Conservation (phyloP, 2,888 invertebrate species). For the Acanthopleura granulata region DNA sequence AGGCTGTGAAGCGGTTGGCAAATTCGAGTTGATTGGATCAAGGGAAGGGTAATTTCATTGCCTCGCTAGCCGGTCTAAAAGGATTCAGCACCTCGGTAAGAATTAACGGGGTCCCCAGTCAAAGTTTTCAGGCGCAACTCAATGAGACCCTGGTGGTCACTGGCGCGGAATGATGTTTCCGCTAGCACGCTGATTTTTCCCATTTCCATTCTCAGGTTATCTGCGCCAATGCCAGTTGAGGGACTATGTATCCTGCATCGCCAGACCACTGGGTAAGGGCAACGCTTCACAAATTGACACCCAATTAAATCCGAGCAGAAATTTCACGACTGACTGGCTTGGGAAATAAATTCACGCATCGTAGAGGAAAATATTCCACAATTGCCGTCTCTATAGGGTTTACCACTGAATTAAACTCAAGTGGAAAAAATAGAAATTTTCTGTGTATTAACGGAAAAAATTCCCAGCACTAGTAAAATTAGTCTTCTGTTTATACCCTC, state of each 20-base stretch:
- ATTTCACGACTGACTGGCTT: neutral
- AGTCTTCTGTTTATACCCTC: too few relatives aligned
- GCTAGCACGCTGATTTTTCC: neutral
- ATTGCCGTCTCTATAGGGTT: too few relatives aligned
- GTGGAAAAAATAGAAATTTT: too few relatives aligned
- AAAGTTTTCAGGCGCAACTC: neutral
- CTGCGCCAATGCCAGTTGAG: conserved; percentile 6
- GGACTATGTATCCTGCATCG: conserved; percentile 11
- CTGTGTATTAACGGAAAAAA: too few relatives aligned
- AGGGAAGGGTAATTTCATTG: conserved; percentile 1
- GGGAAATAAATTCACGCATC: conserved; percentile 3
- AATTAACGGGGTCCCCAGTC: neutral
- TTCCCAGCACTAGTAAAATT: too few relatives aligned
- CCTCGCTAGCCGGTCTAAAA: neutral
- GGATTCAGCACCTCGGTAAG: neutral
- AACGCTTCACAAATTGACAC: neutral
- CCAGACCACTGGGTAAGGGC: conserved; percentile 1
- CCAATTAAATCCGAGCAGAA: conserved; percentile 1
- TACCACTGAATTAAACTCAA: too few relatives aligned
- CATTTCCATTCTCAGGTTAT: neutral
- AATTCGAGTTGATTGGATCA: conserved; percentile 2
- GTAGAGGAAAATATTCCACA: neutral
- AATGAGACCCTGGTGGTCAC: neutral
- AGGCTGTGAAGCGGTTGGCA: neutral
- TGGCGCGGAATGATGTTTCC: neutral